Percentiles rank a stretch among this genome's conserved stretches.
These are phyloP conservation scores for Trinorchestia longiramus DNA, from an alignment of 1,140 invertebrate species.

Conservation along the genomic window DNA sequence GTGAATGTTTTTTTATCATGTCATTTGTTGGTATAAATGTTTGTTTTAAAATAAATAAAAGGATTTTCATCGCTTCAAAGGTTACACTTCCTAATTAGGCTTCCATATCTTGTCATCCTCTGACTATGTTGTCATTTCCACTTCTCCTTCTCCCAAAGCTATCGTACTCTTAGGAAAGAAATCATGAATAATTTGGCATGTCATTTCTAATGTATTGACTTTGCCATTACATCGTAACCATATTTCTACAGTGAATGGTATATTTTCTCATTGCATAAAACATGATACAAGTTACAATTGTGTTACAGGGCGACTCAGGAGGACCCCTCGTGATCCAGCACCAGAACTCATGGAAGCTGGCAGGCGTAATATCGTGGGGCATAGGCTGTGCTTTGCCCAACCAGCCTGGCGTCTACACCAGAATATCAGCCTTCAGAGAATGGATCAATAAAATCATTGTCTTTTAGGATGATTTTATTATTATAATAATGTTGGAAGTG, in stretches of 20 bases:
- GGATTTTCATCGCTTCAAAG: too few relatives aligned
- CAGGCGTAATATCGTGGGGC: constrained; percentile 57
- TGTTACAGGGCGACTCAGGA: constrained; percentile 53
- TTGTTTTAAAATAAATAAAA: too few relatives aligned
- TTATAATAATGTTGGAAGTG: constrained; percentile 1
- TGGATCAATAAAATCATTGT: constrained; percentile 55
- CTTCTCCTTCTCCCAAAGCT: too few relatives aligned
- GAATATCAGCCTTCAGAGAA: constrained; percentile 55
- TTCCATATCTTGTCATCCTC: too few relatives aligned
- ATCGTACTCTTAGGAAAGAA: too few relatives aligned
- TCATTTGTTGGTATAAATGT: too few relatives aligned
- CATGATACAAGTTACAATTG: not conserved
- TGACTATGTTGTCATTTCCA: too few relatives aligned
- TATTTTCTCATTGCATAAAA: not conserved
- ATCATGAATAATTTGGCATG: too few relatives aligned
- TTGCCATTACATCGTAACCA: not conserved
- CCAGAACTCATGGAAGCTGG: constrained; percentile 54
- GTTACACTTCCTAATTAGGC: too few relatives aligned
- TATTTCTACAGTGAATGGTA: not conserved
- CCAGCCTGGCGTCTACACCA: constrained; percentile 57
- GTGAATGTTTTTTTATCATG: too few relatives aligned
- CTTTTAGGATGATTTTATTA: constrained; percentile 16
- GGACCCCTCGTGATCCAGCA: constrained; percentile 54
- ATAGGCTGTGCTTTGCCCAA: constrained; percentile 56
- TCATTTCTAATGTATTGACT: too few relatives aligned